These are phyloP conservation scores for Musca domestica DNA, from an alignment of 1,140 invertebrate genomes.

Conservation along the genomic window DNA sequence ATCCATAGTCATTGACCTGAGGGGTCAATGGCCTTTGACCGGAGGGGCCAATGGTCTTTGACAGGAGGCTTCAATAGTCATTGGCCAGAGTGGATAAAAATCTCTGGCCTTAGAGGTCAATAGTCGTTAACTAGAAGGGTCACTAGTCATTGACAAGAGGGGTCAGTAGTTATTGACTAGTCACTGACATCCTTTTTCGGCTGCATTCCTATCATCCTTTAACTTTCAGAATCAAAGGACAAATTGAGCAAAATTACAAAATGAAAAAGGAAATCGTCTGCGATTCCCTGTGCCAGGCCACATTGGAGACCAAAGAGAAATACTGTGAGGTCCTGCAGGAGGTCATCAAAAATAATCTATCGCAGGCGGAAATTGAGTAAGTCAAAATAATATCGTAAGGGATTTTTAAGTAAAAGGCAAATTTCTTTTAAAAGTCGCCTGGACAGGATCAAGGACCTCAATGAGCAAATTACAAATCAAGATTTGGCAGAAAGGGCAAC, in stretches of 20 bases:
- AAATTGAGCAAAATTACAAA: conserved; percentile 46
- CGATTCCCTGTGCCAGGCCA: conserved; percentile 42
- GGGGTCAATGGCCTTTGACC: too few relatives aligned
- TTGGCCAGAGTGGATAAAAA: not conserved
- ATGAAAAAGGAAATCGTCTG: conserved; percentile 40
- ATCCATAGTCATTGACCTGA: too few relatives aligned
- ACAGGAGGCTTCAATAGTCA: not conserved
- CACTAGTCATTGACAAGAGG: not conserved
- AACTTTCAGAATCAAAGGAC: conserved; percentile 43
- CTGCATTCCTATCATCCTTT: too few relatives aligned
- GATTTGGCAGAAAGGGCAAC: conserved; percentile 29
- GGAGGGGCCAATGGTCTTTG: not conserved
- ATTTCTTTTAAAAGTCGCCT: conserved; percentile 31
- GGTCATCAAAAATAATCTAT: conserved; percentile 40
- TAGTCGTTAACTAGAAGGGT: not conserved
- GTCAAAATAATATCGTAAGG: not conserved
- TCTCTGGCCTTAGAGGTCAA: not conserved
- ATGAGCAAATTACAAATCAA: conserved; percentile 24
- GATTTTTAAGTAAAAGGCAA: not conserved
- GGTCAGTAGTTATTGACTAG: too few relatives aligned
- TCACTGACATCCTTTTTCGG: too few relatives aligned
- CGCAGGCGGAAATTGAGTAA: not conserved
- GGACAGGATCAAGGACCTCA: conserved; percentile 39
- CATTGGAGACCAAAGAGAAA: conserved; percentile 43
- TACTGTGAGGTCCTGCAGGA: conserved; percentile 41